phyloP scores from a whole-genome alignment of 2,113 vertebrate genomes.

The Carollia perspicillata region DNA sequence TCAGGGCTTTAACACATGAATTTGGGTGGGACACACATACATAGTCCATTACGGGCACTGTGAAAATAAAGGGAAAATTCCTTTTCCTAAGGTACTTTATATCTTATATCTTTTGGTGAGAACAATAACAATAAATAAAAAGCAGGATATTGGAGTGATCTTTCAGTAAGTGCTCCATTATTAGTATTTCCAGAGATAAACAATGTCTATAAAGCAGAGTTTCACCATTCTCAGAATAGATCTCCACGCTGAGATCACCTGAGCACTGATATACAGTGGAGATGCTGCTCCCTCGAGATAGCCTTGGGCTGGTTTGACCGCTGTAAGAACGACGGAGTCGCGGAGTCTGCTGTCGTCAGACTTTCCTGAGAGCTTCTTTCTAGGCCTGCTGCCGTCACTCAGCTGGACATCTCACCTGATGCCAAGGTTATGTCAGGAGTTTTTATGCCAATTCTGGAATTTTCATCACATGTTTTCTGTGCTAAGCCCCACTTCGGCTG shows the following conservation, averaged over 20 bases:
- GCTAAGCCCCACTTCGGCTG: constrained; percentile 25
- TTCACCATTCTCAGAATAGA: not conserved
- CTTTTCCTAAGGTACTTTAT: not conserved
- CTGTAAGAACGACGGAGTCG: not conserved
- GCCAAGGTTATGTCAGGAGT: constrained; percentile 67
- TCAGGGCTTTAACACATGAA: not conserved
- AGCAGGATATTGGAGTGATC: not conserved
- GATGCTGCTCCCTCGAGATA: not conserved
- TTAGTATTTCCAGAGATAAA: not conserved
- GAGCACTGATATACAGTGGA: not conserved
- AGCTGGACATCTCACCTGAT: constrained; percentile 56
- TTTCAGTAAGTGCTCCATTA: not conserved
- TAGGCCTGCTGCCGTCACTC: constrained; percentile 35
- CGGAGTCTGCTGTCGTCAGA: not conserved
- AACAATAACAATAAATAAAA: not conserved
- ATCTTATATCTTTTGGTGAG: not conserved
- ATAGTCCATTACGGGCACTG: not conserved
- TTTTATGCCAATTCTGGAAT: constrained; percentile 62
- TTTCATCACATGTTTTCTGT: constrained; percentile 46
- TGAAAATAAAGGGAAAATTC: not conserved
- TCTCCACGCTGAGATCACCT: not conserved
- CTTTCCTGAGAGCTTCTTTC: not conserved
- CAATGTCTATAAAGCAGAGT: not conserved
- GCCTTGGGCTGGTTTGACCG: not conserved
- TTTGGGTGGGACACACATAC: not conserved